Base-by-base conservation (phyloP, 2,797 vertebrate species). In the Trematomus bernacchii region DNA sequence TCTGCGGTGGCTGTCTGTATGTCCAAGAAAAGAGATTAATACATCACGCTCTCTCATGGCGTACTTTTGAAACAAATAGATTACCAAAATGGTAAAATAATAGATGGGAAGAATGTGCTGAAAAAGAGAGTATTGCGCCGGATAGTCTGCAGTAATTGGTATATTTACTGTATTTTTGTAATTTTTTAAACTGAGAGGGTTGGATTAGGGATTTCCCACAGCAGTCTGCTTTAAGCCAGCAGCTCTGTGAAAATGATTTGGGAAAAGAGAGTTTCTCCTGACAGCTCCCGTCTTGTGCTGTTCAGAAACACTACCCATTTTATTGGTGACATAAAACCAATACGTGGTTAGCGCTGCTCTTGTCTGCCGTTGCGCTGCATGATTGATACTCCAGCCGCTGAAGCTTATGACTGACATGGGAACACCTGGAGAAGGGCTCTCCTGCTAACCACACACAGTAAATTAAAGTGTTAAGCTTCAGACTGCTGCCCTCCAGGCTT, bases 1-100 rank as follows among this genome's bases (percentile, higher is more conserved):
- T 97, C 88, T 94, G 95, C 33, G 95, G 94, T 90, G 98, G 97
- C 91, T 98, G 97, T 92, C 92, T 99, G 96, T 91, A 96, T 95
- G 89, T 77, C n/a, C 19, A 60, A 73, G 44, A 67, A 27, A 64
- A 77, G 23, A 72, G 69, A 74, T 48, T 18, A 47, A 33, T 23
- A 30, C 10, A n/a, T 30, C 15, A 6, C 43, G 30, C 6, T 54
- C 51, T 53, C 21, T n/a, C 6, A 10, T 42, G 10, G 21, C 33
- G 40, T 64, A 64, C 13, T 43, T 52, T 66, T 9, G 9, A 66
- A 23, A 42, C 37, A 0, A 40, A 51, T 47, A 0, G 1, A 4
- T 48, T 13, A n/a, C 30, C 7, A 47, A 55, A 64, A 37, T 6
- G 14, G 79, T 73, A 48, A 73, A 76, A 66, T 23, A 69, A 37